These are phyloP conservation scores for Thelaira solivaga DNA, from an alignment of 2,888 invertebrate species.

Conservation along the genomic window DNA sequence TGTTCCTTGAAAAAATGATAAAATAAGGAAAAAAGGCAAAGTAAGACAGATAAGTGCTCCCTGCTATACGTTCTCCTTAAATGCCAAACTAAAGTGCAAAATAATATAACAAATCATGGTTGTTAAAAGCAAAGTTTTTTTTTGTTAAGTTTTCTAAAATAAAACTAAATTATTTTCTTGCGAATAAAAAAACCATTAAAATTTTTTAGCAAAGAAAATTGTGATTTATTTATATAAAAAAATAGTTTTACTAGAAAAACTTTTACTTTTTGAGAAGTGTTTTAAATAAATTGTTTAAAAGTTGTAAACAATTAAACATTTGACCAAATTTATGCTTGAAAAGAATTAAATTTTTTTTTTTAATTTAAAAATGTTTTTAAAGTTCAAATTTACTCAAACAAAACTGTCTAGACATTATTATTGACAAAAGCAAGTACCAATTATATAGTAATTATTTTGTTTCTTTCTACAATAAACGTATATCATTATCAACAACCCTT, in stretches of 20 bases:
- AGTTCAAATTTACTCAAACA: no score
- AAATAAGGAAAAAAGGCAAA: neutral
- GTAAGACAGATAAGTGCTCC: no score
- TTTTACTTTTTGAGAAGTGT: neutral
- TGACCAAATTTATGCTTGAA: no score
- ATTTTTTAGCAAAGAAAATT: no score
- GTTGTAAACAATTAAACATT: neutral
- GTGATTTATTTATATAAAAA: constrained; percentile 31
- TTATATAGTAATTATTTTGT: neutral
- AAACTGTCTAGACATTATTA: neutral
- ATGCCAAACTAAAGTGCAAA: constrained; percentile 49
- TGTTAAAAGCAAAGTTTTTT: constrained; percentile 3
- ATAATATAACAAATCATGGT: constrained; percentile 47
- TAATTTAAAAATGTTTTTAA: no score
- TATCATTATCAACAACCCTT: no score
- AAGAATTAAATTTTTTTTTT: no score
- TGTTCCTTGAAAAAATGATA: neutral
- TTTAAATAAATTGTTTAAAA: neutral
- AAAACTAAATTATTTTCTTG: no score
- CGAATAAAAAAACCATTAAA: no score
- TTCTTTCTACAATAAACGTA: no score
- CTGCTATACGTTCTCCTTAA: constrained; percentile 31
- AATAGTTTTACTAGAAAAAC: neutral
- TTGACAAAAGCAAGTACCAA: neutral
- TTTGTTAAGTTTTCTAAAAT: neutral